phyloP scores from a whole-genome alignment of 2,113 vertebrate genomes.

The Amphiprion ocellaris region DNA sequence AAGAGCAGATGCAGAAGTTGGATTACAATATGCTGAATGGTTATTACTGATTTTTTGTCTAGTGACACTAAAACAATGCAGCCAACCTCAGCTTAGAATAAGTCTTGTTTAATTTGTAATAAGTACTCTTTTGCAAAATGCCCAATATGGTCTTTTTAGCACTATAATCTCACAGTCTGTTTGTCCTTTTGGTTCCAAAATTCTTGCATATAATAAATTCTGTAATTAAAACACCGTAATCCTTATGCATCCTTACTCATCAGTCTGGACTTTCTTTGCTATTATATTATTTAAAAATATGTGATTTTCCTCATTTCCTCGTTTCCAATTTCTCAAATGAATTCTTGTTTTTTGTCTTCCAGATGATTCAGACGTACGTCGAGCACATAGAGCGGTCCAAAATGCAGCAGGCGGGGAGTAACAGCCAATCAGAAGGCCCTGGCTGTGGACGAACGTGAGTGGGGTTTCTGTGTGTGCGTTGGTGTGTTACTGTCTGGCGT shows the following conservation, averaged over 20 bases:
- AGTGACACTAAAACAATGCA: too few relatives aligned
- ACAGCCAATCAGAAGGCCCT: conserved; percentile 91
- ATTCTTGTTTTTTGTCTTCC: conserved; percentile 13
- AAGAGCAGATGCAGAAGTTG: too few relatives aligned
- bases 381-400: conserved; percentile 98
- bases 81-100: neutral
- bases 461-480: neutral
- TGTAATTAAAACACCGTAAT: neutral
- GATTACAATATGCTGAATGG: too few relatives aligned
- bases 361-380: conserved; percentile 99
- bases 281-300: too few relatives aligned
- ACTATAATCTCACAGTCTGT: neutral
- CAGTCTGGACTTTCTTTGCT: too few relatives aligned
- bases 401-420: conserved; percentile 91
- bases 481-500: neutral
- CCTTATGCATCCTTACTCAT: neutral
- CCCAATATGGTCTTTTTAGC: neutral
- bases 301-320: neutral
- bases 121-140: neutral
- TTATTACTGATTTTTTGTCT: too few relatives aligned
- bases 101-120: neutral
- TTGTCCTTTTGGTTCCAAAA: neutral
- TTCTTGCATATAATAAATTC: conserved; percentile 8
- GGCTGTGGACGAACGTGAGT: conserved; percentile 92
- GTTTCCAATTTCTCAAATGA: neutral